Conservation (phyloP, 2,888 invertebrate species). For the Drosophila mimetica region DNA sequence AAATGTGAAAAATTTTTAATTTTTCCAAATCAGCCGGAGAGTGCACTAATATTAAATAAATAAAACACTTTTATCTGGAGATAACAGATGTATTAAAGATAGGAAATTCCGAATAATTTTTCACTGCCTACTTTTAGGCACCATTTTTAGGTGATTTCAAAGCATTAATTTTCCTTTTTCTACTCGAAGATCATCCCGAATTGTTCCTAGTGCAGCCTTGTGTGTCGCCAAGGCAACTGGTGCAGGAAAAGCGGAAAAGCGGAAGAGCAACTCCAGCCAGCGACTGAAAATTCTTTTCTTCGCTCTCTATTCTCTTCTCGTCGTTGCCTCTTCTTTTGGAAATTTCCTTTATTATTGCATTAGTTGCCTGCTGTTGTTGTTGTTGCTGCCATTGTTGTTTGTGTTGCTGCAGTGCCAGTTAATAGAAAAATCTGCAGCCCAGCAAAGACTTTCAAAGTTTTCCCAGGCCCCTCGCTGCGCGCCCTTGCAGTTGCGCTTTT, state of each 20-base stretch:
- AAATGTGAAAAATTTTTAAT: too few relatives aligned
- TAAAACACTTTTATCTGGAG: too few relatives aligned
- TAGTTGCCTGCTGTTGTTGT: slow-evolving; percentile 50
- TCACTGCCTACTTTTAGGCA: too few relatives aligned
- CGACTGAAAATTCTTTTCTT: slow-evolving; percentile 10
- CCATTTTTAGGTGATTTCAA: too few relatives aligned
- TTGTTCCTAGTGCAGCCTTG: background rate
- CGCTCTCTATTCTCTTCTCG: slow-evolving; percentile 2
- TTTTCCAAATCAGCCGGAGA: too few relatives aligned
- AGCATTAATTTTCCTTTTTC: too few relatives aligned
- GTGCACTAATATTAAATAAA: too few relatives aligned
- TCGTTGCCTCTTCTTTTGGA: slow-evolving; percentile 43
- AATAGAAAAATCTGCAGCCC: slow-evolving; percentile 75
- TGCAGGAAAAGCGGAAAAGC: slow-evolving; percentile 20
- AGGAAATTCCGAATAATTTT: too few relatives aligned
- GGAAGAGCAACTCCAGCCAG: slow-evolving; percentile 24
- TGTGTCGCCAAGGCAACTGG: slow-evolving; percentile 27
- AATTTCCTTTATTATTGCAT: slow-evolving; percentile 71
- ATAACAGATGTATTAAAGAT: too few relatives aligned
- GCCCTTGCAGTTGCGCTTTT: slow-evolving; percentile 1
- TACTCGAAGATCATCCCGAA: too few relatives aligned
- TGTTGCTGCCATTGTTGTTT: slow-evolving; percentile 38
- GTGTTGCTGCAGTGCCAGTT: slow-evolving; percentile 52
- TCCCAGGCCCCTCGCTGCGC: slow-evolving; percentile 5
- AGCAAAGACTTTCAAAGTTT: slow-evolving; percentile 65